Percentiles rank a stretch among this genome's conserved stretches.
phyloP scores from a whole-genome alignment of 2,888 invertebrate species.

The Eurytoma californica region DNA sequence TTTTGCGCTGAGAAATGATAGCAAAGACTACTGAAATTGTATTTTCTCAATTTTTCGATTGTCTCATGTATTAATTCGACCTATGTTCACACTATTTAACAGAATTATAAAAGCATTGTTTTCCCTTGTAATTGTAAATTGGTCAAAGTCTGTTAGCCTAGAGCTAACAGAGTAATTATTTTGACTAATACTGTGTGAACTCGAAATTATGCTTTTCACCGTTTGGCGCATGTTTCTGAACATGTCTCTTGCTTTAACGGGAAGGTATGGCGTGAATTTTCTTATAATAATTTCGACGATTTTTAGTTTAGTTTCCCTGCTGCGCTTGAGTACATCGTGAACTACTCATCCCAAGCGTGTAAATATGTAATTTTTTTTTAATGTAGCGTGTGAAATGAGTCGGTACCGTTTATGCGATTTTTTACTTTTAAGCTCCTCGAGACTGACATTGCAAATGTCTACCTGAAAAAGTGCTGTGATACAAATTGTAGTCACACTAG shows the following conservation, averaged over 20 bases:
- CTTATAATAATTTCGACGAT: slow-evolving; percentile 7
- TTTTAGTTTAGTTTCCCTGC: slow-evolving; percentile 26
- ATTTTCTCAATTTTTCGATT: neutral
- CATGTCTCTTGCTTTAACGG: slow-evolving; percentile 53
- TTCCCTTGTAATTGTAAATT: neutral
- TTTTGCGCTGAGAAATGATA: neutral
- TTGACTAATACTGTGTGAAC: slow-evolving; percentile 14
- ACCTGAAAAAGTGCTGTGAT: slow-evolving; percentile 72
- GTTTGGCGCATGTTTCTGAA: slow-evolving; percentile 56
- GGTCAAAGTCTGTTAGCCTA: slow-evolving; percentile 54
- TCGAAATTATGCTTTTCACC: slow-evolving; percentile 21
- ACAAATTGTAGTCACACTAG: slow-evolving; percentile 70
- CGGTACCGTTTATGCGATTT: slow-evolving; percentile 20
- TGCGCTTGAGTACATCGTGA: slow-evolving; percentile 38
- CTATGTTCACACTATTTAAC: neutral
- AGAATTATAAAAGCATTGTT: slow-evolving; percentile 5
- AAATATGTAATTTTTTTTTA: slow-evolving; percentile 36
- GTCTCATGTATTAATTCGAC: neutral
- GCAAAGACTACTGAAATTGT: neutral
- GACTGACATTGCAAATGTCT: slow-evolving; percentile 71
- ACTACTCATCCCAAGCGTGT: slow-evolving; percentile 32
- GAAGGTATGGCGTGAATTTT: neutral
- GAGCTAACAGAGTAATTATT: slow-evolving; percentile 46
- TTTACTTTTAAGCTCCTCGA: slow-evolving; percentile 63
- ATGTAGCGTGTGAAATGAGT: slow-evolving; percentile 15